Percentiles rank a stretch among this genome's conserved stretches.
Evolutionary conservation across 30 jellyfish, hydroid and myxozoan species (phyloP).

Genomic region (Cassiopea xamachana): DNA sequence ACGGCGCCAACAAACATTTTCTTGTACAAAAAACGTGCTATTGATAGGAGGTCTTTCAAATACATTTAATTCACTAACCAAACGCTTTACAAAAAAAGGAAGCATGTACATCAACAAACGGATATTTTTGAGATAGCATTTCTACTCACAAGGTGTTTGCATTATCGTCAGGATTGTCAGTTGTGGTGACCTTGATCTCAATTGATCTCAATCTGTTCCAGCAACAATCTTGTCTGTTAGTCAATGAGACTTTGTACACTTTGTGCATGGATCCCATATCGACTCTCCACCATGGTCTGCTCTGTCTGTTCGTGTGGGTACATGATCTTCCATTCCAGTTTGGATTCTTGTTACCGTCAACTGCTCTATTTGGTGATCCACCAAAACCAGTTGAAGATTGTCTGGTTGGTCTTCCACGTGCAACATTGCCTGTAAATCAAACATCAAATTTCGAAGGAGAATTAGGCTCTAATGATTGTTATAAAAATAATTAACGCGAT

Average conservation of each 20-base stretch:
- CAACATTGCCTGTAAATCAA: conserved; percentile 42
- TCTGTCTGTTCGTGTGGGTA: conserved; percentile 57
- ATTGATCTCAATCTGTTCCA: conserved; percentile 39
- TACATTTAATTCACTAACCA: no score
- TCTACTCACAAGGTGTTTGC: conserved; percentile 50
- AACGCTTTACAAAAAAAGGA: no score
- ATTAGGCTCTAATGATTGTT: not conserved
- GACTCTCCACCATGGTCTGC: conserved; percentile 73
- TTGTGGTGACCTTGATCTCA: conserved; percentile 52
- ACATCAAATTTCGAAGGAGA: not conserved
- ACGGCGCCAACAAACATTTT: no score
- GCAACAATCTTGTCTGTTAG: conserved; percentile 71
- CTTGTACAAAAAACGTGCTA: no score
- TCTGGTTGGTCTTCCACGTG: conserved; percentile 56
- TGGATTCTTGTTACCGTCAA: conserved; percentile 61
- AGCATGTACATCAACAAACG: no score
- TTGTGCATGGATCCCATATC: conserved; percentile 24
- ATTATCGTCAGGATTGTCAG: conserved; percentile 28
- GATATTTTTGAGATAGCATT: no score
- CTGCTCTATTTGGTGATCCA: conserved; percentile 69
- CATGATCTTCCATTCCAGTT: conserved; percentile 59
- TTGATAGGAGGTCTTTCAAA: no score
- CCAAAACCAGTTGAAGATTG: conserved; percentile 74
- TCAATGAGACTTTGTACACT: conserved; percentile 38
- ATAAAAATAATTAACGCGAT: not conserved